Percentiles rank a stretch among this genome's conserved stretches.
Conservation (phyloP, 2,113 vertebrate genomes). For the Parotia lawesii region DNA sequence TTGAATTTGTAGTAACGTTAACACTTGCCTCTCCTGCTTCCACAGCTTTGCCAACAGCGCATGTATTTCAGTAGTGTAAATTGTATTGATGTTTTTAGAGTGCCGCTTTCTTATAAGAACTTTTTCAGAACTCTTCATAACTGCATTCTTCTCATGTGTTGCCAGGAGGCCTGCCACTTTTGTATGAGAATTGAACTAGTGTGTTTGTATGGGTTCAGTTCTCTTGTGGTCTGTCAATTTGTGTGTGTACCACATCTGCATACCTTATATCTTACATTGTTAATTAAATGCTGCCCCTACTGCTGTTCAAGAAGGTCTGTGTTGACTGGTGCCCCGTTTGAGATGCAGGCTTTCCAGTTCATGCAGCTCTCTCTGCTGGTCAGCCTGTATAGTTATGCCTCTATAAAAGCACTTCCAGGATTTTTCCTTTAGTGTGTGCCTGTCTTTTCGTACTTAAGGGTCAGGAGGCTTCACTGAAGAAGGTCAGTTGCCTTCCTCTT, state of each 20-base stretch:
- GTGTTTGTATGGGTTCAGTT: neutral
- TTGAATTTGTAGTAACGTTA: neutral
- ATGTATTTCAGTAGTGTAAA: neutral
- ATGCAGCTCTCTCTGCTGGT: slow-evolving; percentile 16
- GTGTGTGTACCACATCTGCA: neutral
- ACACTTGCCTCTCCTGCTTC: neutral
- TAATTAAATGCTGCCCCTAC: neutral
- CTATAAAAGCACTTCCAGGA: neutral
- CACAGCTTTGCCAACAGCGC: neutral
- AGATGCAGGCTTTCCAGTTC: neutral
- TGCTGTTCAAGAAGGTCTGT: neutral
- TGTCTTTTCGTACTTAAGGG: neutral
- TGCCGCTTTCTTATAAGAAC: neutral
- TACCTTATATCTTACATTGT: neutral
- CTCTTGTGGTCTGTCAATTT: neutral
- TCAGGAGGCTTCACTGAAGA: neutral
- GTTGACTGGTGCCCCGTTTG: neutral
- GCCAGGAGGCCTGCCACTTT: neutral
- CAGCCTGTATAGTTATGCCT: neutral
- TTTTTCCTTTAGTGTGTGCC: neutral
- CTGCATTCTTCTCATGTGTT: neutral
- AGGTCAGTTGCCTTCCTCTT: neutral
- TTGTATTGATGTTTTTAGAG: neutral
- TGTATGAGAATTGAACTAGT: neutral
- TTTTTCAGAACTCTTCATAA: neutral